A percentile compares a stretch with the other conserved stretches of the same genome.
These are phyloP conservation scores for Aleadryas rufinucha DNA, from an alignment of 2,113 vertebrate genomes.

Conservation along the genomic window DNA sequence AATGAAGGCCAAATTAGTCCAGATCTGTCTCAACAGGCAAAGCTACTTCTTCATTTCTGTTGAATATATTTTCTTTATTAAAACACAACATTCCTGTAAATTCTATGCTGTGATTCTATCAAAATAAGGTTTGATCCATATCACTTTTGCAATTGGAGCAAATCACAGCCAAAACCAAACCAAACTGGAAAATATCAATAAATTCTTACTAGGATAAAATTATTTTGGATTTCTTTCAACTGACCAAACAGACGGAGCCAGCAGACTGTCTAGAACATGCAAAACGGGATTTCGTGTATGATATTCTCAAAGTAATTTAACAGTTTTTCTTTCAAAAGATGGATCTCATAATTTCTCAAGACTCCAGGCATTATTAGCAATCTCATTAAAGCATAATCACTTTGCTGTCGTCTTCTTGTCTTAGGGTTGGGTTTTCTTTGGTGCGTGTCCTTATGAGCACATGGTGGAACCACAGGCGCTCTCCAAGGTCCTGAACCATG, in stretches of 20 bases:
- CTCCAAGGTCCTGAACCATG: constrained; percentile 75
- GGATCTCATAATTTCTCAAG: not conserved
- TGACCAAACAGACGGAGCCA: not conserved
- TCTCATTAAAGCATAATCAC: not conserved
- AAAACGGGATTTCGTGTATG: not conserved
- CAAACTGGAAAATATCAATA: not conserved
- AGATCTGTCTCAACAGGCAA: not conserved
- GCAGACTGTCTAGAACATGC: not conserved
- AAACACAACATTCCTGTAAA: not conserved
- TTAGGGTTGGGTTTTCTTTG: not conserved
- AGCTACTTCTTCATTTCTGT: not conserved
- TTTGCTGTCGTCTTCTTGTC: not conserved
- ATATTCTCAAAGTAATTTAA: not conserved
- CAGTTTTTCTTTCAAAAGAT: not conserved
- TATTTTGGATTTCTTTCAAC: not conserved
- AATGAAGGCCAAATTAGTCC: constrained; percentile 1
- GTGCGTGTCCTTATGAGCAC: fast-evolving
- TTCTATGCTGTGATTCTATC: not conserved
- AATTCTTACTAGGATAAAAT: not conserved
- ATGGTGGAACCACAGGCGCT: not conserved
- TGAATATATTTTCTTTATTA: not conserved
- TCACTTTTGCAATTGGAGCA: not conserved
- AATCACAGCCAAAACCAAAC: not conserved
- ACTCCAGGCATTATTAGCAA: not conserved
- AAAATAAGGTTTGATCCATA: not conserved